Evolutionary conservation across 2,888 invertebrate species (phyloP), one percentile per base, ranked within the genome.

Genomic region (Mythimna pallens): DNA sequence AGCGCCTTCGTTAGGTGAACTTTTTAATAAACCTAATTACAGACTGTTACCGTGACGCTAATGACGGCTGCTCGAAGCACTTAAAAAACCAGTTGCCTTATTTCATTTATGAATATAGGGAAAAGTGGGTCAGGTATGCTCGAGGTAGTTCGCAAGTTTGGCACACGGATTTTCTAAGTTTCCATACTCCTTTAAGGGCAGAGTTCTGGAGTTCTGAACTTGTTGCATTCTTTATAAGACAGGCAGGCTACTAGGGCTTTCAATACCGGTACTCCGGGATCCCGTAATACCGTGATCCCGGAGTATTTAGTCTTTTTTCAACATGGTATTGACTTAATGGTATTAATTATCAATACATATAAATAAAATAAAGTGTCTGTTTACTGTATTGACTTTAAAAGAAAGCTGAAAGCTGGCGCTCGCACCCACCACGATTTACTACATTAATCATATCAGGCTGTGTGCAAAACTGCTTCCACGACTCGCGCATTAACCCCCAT

Each of bases 1-100:
- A 50, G 80, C 22, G 55, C 65, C 64, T 65, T 75, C n/a, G 43
- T 80, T 79, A 80, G 8, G 30, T 64, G 76, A 70, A 70, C 80
- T 70, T 70, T 50, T 74, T 70, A 74, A 75, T 74, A 67, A 20
- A 10, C 30, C 36, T 69, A 50, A 57, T 55, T 55, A 74, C 25
- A 36, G 58, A 30, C 55, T 57, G 43, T 62, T 62, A 62, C 62
- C 25, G 25, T 17, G n/a, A 63, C 47, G 40, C 55, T 74, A 80
- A 69, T 78, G 65, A 72, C 3, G 14, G 54, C 20, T 47, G 36
- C 5, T 2, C 30, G 10, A 34, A 73, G 66, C 67, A 59, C 52
- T 70, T 68, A 10, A 36, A 64, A 34, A 74, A 76, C 65, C 59
- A 62, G 36, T 70, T 75, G 79, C 66, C 75, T 52, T 70, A 22